phyloP scores from a whole-genome alignment of 2,113 vertebrate species.

The Garra rufa region DNA sequence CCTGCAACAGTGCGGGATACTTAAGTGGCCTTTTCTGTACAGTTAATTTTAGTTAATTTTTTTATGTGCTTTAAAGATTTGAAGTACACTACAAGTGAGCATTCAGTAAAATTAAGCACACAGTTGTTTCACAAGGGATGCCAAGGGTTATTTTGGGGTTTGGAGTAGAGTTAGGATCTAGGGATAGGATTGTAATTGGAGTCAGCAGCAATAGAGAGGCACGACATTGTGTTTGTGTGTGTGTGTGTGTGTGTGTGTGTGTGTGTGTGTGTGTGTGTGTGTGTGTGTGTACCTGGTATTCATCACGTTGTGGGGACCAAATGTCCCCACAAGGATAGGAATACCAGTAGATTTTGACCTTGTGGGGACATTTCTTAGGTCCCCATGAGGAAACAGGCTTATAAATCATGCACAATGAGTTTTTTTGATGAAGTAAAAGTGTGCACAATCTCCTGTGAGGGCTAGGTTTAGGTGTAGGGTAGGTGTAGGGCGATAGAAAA shows the following conservation, averaged over 20 bases:
- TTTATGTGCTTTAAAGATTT: neutral
- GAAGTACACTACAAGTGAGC: neutral
- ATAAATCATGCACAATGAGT: too few species aligned
- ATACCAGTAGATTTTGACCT: too few species aligned
- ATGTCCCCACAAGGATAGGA: too few species aligned
- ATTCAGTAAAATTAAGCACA: neutral
- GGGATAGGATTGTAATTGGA: neutral
- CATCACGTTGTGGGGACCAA: too few species aligned
- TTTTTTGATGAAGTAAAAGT: too few species aligned
- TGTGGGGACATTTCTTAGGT: too few species aligned
- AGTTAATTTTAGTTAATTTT: neutral
- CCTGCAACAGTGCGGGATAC: too few species aligned
- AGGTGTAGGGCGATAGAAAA: too few species aligned
- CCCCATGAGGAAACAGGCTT: too few species aligned
- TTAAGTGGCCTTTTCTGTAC: neutral
- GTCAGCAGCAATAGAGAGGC: neutral
- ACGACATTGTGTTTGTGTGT: neutral
- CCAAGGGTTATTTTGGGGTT: neutral
- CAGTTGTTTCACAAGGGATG: neutral
- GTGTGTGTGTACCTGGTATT: constrained; percentile 12
- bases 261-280: neutral
- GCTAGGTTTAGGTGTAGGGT: too few species aligned
- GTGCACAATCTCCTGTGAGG: too few species aligned
- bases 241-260: neutral
- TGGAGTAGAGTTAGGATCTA: neutral